These are phyloP conservation scores for Antheraea assamensis DNA, from an alignment of 2,888 invertebrate genomes.

Conservation along the genomic window DNA sequence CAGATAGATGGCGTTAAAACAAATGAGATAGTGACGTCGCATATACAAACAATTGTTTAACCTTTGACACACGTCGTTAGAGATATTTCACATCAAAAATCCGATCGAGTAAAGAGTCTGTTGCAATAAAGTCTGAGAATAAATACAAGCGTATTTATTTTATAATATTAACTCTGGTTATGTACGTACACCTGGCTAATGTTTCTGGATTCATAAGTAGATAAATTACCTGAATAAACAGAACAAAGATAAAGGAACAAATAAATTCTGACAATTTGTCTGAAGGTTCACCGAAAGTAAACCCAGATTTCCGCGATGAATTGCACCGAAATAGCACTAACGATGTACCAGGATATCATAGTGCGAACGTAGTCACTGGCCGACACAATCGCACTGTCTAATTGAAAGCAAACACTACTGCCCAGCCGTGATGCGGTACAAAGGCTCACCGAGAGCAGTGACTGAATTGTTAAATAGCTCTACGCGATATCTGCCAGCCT, in stretches of 20 bases:
- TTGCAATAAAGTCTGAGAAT: background rate
- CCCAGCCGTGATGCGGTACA: conserved; percentile 33
- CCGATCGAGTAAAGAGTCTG: background rate
- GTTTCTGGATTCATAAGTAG: background rate
- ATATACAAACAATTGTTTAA: too few species aligned
- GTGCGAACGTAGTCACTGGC: conserved; percentile 20
- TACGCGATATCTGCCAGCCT: conserved; percentile 31
- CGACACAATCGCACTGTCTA: conserved; percentile 36
- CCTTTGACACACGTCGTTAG: too few species aligned
- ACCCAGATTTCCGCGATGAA: background rate
- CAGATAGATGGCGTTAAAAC: too few species aligned
- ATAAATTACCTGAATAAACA: background rate
- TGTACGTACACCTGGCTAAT: too few species aligned
- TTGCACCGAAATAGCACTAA: background rate
- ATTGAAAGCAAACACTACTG: conserved; percentile 49
- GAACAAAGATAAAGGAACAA: too few species aligned
- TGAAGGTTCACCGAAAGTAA: background rate
- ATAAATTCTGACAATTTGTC: background rate
- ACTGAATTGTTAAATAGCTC: conserved; percentile 45
- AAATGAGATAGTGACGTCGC: too few species aligned
- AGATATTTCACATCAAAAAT: background rate
- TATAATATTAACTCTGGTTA: background rate
- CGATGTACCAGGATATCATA: conserved; percentile 26
- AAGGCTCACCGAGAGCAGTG: conserved; percentile 33
- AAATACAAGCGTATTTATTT: background rate